Conservation (phyloP, 2,797 vertebrate genomes). For the Cyclura pinguis region DNA sequence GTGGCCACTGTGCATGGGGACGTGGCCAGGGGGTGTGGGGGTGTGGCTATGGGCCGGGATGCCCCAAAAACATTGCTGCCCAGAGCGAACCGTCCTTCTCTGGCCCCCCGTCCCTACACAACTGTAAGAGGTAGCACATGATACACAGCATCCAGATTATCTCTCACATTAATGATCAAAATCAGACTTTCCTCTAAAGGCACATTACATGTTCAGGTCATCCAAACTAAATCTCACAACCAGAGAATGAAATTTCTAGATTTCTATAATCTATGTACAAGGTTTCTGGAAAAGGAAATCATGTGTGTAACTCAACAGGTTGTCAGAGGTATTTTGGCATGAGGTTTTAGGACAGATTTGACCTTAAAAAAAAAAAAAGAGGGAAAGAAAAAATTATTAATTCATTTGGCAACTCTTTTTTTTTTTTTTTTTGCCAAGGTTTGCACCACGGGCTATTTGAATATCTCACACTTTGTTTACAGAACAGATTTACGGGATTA, state of each 20-base stretch:
- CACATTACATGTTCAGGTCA: not conserved
- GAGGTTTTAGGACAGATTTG: not conserved
- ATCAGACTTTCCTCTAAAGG: not conserved
- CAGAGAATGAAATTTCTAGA: not conserved
- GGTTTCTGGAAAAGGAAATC: not conserved
- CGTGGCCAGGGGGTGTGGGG: no score
- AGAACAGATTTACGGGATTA: constrained; percentile 62
- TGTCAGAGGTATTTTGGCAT: not conserved
- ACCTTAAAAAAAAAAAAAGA: not conserved
- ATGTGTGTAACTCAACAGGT: not conserved
- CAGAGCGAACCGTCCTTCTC: no score
- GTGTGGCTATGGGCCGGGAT: no score
- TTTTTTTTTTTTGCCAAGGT: not conserved
- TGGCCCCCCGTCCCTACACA: no score
- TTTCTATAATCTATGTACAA: not conserved
- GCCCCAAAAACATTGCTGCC: no score
- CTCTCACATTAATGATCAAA: not conserved
- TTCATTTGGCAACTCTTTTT: constrained; percentile 14
- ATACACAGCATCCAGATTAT: not conserved
- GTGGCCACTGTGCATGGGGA: no score
- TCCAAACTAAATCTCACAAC: not conserved
- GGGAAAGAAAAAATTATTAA: not conserved
- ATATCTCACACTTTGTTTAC: no score
- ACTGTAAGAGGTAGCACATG: no score
- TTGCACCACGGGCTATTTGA: not conserved